A percentile compares a stretch with the other conserved stretches of the same genome.
These are phyloP conservation scores for Melipona beecheii DNA, from an alignment of 2,888 invertebrate species.

Conservation along the genomic window DNA sequence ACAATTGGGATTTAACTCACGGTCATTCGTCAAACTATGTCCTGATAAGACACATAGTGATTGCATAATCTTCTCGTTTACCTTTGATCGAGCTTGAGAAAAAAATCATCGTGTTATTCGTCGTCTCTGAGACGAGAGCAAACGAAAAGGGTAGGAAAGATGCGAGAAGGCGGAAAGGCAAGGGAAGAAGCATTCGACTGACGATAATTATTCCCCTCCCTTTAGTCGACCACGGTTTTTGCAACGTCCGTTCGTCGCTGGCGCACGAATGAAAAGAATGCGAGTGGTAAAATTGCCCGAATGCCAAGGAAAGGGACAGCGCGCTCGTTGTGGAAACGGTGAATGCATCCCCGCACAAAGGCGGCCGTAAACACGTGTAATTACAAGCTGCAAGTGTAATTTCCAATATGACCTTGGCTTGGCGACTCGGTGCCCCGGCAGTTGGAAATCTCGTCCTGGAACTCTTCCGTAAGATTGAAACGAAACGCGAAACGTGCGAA, in stretches of 20 bases:
- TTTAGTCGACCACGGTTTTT: constrained; percentile 18
- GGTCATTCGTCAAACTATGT: constrained; percentile 1
- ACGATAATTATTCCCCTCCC: constrained; percentile 35
- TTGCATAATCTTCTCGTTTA: constrained; percentile 13
- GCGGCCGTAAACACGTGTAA: constrained; percentile 45
- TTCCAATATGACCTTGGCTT: constrained; percentile 58
- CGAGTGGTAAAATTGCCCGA: constrained; percentile 35
- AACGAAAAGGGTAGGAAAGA: background rate
- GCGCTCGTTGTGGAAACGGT: constrained; percentile 34
- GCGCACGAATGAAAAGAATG: constrained; percentile 33
- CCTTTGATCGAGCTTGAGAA: background rate
- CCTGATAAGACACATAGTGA: background rate
- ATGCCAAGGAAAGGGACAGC: constrained; percentile 30
- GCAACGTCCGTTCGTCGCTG: background rate
- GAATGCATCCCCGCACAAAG: constrained; percentile 42
- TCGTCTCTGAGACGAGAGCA: background rate
- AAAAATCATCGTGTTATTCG: constrained; percentile 14
- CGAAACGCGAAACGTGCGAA: background rate
- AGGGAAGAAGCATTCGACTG: constrained; percentile 16
- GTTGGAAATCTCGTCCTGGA: constrained; percentile 19
- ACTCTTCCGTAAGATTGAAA: background rate
- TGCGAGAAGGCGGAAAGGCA: background rate
- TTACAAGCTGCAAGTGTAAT: constrained; percentile 39
- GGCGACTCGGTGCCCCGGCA: background rate
- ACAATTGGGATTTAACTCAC: constrained; percentile 14